Conservation (phyloP, 2,888 invertebrate genomes). For the Standfussiana lucernea region DNA sequence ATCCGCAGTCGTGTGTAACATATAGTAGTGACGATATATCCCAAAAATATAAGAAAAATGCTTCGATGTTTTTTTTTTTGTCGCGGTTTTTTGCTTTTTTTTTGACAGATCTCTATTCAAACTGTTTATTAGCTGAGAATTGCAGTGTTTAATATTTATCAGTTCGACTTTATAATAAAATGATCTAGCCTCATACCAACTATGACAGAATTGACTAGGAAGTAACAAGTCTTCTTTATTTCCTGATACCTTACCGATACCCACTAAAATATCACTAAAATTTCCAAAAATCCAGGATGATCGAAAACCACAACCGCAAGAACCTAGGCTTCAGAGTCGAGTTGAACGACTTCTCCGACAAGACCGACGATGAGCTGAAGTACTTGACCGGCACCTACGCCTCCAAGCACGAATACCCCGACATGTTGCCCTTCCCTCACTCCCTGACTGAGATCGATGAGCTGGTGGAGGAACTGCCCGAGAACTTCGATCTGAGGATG, state of each 20-base stretch:
- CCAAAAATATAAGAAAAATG: no score
- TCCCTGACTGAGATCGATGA: constrained; percentile 66
- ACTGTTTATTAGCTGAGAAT: not conserved
- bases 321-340: constrained; percentile 73
- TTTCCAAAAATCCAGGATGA: constrained; percentile 60
- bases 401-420: constrained; percentile 41
- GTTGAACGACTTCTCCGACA: constrained; percentile 77
- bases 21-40: not conserved
- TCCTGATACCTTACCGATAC: not conserved
- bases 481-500: constrained; percentile 74
- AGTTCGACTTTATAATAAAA: not conserved
- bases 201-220: not conserved
- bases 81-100: no score
- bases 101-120: not conserved
- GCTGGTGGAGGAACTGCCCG: constrained; percentile 69
- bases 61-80: no score
- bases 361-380: constrained; percentile 68
- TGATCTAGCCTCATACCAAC: not conserved
- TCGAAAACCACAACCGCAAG: constrained; percentile 74
- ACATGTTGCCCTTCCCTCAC: constrained; percentile 70
- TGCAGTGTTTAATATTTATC: not conserved
- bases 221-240: not conserved
- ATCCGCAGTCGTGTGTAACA: not conserved
- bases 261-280: not conserved
- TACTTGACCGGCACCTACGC: constrained; percentile 65